Percentiles rank a stretch among this genome's conserved stretches.
phyloP scores from a whole-genome alignment of 2,113 vertebrate genomes.

The Sula dactylatra region DNA sequence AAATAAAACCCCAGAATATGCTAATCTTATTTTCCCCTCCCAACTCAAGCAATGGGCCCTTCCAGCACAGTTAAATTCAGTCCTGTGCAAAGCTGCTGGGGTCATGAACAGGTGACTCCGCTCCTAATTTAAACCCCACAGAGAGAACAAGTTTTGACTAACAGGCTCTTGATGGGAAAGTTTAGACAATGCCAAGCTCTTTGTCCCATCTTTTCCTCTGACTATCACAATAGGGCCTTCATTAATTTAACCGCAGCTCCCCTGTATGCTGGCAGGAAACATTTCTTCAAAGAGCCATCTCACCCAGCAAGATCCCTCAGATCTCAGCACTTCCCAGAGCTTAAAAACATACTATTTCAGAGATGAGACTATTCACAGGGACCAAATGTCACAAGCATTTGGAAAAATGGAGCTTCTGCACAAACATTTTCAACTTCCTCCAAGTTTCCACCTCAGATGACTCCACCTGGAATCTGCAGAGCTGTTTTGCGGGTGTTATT shows the following conservation, averaged over 20 bases:
- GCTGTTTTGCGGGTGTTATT: neutral
- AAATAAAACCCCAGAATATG: neutral
- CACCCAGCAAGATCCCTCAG: slow-evolving; percentile 31
- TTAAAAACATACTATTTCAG: neutral
- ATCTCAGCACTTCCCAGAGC: slow-evolving; percentile 19
- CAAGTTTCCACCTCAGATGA: neutral
- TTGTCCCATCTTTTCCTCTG: neutral
- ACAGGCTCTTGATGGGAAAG: neutral
- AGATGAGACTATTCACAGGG: neutral
- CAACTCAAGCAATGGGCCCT: neutral
- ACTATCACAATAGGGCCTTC: neutral
- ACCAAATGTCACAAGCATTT: neutral
- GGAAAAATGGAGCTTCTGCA: neutral
- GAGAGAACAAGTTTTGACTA: slow-evolving; percentile 32
- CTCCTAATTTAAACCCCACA: neutral
- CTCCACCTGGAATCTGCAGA: neutral
- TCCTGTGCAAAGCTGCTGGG: neutral
- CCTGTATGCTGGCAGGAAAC: slow-evolving; percentile 10
- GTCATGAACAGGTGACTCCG: slow-evolving; percentile 25
- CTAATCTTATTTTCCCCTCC: neutral
- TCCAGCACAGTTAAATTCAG: neutral
- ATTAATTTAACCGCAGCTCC: slow-evolving; percentile 31
- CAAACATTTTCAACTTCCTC: neutral
- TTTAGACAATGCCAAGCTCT: slow-evolving; percentile 6
- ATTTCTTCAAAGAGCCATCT: slow-evolving; percentile 36